These are phyloP conservation scores for Baronia brevicornis DNA, from an alignment of 2,888 invertebrate species.

Conservation along the genomic window DNA sequence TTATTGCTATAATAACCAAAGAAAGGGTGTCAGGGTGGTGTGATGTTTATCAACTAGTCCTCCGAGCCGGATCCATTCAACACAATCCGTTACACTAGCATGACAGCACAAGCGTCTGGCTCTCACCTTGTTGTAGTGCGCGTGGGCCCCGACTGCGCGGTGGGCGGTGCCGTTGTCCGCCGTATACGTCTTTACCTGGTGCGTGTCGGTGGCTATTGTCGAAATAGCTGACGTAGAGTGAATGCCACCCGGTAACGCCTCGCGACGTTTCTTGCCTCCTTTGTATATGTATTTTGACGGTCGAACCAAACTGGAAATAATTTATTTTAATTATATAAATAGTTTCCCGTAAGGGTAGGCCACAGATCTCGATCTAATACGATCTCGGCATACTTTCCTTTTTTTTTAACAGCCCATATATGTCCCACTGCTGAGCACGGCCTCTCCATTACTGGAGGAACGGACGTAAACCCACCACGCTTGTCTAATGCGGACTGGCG, in stretches of 20 bases:
- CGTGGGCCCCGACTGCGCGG: slow-evolving; percentile 84
- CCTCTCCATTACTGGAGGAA: no score
- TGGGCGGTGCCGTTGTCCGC: slow-evolving; percentile 91
- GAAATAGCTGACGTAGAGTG: slow-evolving; percentile 65
- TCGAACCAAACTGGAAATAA: slow-evolving; percentile 53
- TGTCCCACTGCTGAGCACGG: no score
- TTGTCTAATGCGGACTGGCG: no score
- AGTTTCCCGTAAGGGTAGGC: no score
- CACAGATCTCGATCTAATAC: no score
- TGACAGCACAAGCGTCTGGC: slow-evolving; percentile 56
- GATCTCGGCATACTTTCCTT: no score
- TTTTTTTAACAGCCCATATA: no score
- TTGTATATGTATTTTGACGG: slow-evolving; percentile 67
- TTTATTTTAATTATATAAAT: no score
- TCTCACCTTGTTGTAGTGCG: slow-evolving; percentile 95
- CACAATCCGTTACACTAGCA: slow-evolving; percentile 6
- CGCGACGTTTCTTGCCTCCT: slow-evolving; percentile 68
- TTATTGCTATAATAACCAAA: no score
- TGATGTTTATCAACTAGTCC: background rate
- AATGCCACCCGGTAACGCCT: slow-evolving; percentile 32
- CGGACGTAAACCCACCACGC: no score
- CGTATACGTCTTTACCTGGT: slow-evolving; percentile 97
- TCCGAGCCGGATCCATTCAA: slow-evolving; percentile 5
- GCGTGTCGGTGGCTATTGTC: slow-evolving; percentile 78
- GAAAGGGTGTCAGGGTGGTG: no score